Percentiles rank a stretch among this genome's conserved stretches.
phyloP scores from a whole-genome alignment of 1,140 invertebrate species.

The Stegodyphus dumicola region DNA sequence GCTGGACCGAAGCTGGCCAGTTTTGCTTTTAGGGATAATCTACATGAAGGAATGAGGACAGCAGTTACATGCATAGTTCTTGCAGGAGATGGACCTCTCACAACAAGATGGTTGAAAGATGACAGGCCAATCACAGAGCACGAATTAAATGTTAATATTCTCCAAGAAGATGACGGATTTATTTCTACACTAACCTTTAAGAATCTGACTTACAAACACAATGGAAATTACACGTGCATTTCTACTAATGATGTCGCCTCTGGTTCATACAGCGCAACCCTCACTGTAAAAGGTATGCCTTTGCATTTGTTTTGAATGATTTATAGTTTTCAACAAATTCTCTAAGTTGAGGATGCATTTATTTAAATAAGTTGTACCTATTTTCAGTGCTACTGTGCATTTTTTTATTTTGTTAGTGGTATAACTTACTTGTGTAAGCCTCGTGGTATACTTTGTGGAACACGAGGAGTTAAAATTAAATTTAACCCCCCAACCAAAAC shows the following conservation, averaged over 20 bases:
- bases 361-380: too few relatives aligned
- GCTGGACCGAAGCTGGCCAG: conserved; percentile 74
- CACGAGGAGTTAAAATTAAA: too few relatives aligned
- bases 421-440: too few relatives aligned
- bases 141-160: conserved; percentile 69
- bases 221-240: conserved; percentile 78
- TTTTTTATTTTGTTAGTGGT: too few relatives aligned
- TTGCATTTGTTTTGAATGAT: background rate
- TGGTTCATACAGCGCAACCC: conserved; percentile 69
- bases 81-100: conserved; percentile 80
- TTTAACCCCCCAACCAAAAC: too few relatives aligned
- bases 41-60: conserved; percentile 85
- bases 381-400: too few relatives aligned
- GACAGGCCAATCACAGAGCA: conserved; percentile 61
- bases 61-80: conserved; percentile 86
- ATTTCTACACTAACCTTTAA: conserved; percentile 68
- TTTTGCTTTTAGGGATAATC: conserved; percentile 76
- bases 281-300: conserved; percentile 41
- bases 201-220: conserved; percentile 66
- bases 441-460: too few relatives aligned
- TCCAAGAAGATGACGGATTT: conserved; percentile 63
- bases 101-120: conserved; percentile 83
- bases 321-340: too few relatives aligned
- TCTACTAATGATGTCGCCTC: conserved; percentile 76
- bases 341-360: too few relatives aligned